These are phyloP conservation scores for Lutjanus campechanus DNA, from an alignment of 2,797 vertebrate species.

Conservation along the genomic window DNA sequence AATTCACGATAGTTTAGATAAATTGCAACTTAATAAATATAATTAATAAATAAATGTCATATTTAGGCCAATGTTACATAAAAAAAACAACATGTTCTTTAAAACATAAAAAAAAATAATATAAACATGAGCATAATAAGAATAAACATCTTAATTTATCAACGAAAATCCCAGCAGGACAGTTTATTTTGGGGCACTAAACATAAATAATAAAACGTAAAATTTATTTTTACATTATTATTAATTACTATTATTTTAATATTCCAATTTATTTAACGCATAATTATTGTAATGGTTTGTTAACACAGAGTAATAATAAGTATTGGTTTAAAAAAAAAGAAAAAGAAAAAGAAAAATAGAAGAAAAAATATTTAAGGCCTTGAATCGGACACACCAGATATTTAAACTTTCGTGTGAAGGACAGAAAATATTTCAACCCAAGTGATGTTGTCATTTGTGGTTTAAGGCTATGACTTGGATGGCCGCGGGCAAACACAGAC, in stretches of 20 bases:
- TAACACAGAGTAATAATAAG: neutral
- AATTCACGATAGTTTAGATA: neutral
- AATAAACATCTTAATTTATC: neutral
- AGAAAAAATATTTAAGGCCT: conserved; percentile 7
- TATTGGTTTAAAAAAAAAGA: neutral
- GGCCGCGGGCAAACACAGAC: conserved; percentile 74
- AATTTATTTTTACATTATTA: too few species aligned
- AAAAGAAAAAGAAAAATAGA: neutral
- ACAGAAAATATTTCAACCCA: conserved; percentile 52
- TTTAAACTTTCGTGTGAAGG: conserved; percentile 48
- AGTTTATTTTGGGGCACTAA: neutral
- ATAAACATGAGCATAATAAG: neutral
- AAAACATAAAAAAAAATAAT: neutral
- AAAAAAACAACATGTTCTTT: too few species aligned
- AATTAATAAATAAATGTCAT: neutral
- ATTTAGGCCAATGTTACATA: neutral
- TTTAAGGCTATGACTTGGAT: conserved; percentile 74
- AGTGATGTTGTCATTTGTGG: conserved; percentile 75
- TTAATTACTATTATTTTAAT: neutral
- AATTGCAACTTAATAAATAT: neutral
- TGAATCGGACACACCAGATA: conserved; percentile 17
- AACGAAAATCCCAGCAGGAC: conserved; percentile 3
- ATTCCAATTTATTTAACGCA: neutral
- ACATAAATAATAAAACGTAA: conserved; percentile 5
- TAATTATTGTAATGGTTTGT: conserved; percentile 27